Conservation (phyloP, 1,140 invertebrate genomes). For the Campoletis sonorensis region DNA sequence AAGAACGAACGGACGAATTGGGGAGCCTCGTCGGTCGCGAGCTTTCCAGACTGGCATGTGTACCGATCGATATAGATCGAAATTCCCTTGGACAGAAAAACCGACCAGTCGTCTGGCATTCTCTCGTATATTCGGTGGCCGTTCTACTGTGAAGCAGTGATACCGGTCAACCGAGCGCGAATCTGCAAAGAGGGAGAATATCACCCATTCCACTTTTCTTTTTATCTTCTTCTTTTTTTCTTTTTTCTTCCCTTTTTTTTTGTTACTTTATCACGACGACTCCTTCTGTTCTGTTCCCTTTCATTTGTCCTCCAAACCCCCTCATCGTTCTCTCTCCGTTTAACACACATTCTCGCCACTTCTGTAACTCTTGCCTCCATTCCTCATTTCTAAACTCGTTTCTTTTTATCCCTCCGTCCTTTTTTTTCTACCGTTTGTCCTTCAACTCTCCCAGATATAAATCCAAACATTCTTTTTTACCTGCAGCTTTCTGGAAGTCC, state of each 20-base stretch:
- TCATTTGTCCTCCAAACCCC: conserved; percentile 22
- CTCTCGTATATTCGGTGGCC: conserved; percentile 61
- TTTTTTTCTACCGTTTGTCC: neutral
- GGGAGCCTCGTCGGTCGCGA: conserved; percentile 7
- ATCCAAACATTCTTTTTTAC: neutral
- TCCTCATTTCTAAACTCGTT: neutral
- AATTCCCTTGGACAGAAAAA: conserved; percentile 17
- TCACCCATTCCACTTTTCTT: conserved; percentile 17
- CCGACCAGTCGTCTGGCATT: conserved; percentile 15
- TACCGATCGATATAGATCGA: conserved; percentile 36
- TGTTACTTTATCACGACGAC: conserved; percentile 50
- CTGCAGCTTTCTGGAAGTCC: neutral
- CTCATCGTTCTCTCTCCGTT: conserved; percentile 12
- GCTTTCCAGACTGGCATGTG: conserved; percentile 16
- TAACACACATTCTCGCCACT: neutral
- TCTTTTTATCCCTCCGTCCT: neutral
- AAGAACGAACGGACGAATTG: conserved; percentile 23
- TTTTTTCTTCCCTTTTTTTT: conserved; percentile 31
- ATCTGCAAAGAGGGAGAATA: conserved; percentile 41
- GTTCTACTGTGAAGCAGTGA: conserved; percentile 63
- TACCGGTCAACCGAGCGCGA: conserved; percentile 55
- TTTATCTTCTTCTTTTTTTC: conserved; percentile 45
- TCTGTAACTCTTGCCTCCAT: neutral
- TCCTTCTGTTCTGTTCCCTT: conserved; percentile 56
- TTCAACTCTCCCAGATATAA: neutral